Evolutionary conservation across 2,888 invertebrate genomes (phyloP).

Genomic region (Drosophila ochracea): DNA sequence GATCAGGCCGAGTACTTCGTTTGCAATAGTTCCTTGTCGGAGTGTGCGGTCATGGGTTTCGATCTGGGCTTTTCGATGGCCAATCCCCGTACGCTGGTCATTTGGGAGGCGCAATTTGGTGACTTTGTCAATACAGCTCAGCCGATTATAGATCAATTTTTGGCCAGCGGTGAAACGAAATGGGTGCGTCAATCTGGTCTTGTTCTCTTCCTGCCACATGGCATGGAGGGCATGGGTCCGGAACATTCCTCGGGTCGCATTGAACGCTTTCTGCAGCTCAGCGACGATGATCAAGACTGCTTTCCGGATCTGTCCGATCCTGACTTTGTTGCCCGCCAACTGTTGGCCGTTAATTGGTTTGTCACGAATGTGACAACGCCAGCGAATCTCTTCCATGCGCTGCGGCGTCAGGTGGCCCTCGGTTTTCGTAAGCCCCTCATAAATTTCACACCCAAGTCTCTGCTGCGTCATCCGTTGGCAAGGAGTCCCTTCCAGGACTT

Average conservation of each 20-base stretch:
- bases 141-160: slow-evolving; percentile 96
- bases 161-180: slow-evolving; percentile 96
- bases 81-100: slow-evolving; percentile 97
- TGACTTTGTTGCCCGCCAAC: slow-evolving; percentile 95
- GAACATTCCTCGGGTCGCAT: slow-evolving; percentile 88
- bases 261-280: slow-evolving; percentile 95
- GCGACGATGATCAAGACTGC: slow-evolving; percentile 97
- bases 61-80: slow-evolving; percentile 99
- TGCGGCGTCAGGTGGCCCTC: slow-evolving; percentile 96
- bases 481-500: slow-evolving; percentile 97
- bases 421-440: slow-evolving; percentile 99
- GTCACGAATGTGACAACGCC: slow-evolving; percentile 98
- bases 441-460: slow-evolving; percentile 98
- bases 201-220: slow-evolving; percentile 97
- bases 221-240: slow-evolving; percentile 98
- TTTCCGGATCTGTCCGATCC: slow-evolving; percentile 93
- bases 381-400: slow-evolving; percentile 97
- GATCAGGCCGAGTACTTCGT: slow-evolving; percentile 98
- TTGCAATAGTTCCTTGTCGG: slow-evolving; percentile 98
- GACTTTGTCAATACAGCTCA: slow-evolving; percentile 99
- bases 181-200: slow-evolving; percentile 98
- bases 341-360: slow-evolving; percentile 98
- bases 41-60: slow-evolving; percentile 94
- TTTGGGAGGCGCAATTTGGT: slow-evolving; percentile 99
- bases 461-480: slow-evolving; percentile 97